Base-by-base conservation (phyloP, 2,888 invertebrate species). In the Aproaerema taeniolella region DNA sequence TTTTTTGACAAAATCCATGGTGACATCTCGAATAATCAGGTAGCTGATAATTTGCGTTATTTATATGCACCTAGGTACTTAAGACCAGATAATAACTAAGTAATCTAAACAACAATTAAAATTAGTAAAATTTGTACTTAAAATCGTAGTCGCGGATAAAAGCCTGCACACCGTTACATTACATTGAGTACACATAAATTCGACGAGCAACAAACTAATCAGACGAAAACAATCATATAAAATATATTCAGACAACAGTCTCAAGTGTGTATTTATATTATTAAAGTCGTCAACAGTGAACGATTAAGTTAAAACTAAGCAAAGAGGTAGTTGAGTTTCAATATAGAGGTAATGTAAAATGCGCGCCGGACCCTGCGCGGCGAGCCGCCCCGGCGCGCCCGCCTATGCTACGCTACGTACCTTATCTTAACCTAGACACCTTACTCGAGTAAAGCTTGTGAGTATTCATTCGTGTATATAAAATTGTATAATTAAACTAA, bases 401-500 rank as follows among this genome's bases (percentile, higher is more conserved):
- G 48, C 49, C 50, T 52, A 59, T 47, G 54, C 62, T 70, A 74
- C 41, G 46, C 64, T 77, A 78, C 50, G 55, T n/a, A n/a, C n/a
- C n/a, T 67, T 79, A 80, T 49, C 67, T 65, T 79, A 80, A 37
- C 46, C 69, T 77, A 81, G 57, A 77, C 74, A 81, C 83, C 83
- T 83, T 82, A 85, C 83, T 73, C 80, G 67, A 82, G 83, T 85
- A 83, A 85, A 86, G 85, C 85, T 85, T 85, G 77, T 86, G 85
- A 86, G 85, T 86, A 86, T 86, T 86, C 58, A 72, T 77, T 83
- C 76, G 72, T 82, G 80, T 82, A 78, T 83, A 82, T 79, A 79
- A 80, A 71, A 79, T 79, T 86, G 85, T 86, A 86, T 85, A 85
- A 85, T 86, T 86, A 83, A 83, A 85, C 85, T 85, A 85, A 80